These are phyloP conservation scores for Tenualosa ilisha DNA, from an alignment of 2,797 vertebrate genomes.

Conservation along the genomic window DNA sequence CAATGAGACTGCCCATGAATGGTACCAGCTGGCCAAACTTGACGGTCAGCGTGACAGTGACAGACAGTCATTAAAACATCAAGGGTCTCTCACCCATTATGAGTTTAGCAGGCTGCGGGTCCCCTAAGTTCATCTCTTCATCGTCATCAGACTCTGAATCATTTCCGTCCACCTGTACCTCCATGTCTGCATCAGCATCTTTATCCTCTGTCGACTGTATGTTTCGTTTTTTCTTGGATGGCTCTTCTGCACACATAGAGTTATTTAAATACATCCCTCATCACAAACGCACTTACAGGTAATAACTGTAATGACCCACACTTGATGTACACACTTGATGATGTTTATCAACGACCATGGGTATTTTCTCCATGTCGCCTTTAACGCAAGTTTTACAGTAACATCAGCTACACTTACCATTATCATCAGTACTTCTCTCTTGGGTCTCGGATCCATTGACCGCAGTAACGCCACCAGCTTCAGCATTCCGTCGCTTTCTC, in stretches of 20 bases:
- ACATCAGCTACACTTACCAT: not conserved
- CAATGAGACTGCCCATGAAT: too few relatives aligned
- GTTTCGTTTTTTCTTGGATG: conserved; percentile 58
- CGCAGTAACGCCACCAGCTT: conserved; percentile 6
- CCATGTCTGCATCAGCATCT: not conserved
- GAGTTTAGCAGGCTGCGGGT: not conserved
- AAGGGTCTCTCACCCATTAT: conserved; percentile 1
- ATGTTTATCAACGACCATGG: too few relatives aligned
- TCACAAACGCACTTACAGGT: not conserved
- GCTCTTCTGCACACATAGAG: conserved; percentile 40
- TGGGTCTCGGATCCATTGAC: conserved; percentile 56
- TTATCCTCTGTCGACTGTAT: not conserved
- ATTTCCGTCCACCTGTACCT: conserved; percentile 36
- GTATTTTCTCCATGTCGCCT: too few relatives aligned
- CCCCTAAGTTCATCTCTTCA: conserved; percentile 49
- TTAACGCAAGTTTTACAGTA: not conserved
- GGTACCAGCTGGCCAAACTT: too few relatives aligned
- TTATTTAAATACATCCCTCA: not conserved
- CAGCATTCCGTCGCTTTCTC: conserved; percentile 43
- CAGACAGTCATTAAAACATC: not conserved
- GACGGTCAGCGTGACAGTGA: too few relatives aligned
- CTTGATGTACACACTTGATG: not conserved
- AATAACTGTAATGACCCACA: conserved; percentile 37
- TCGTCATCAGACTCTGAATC: conserved; percentile 43
- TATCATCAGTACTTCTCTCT: conserved; percentile 51